These are phyloP conservation scores for Neogobius melanostomus DNA, from an alignment of 2,113 vertebrate genomes.

Conservation along the genomic window DNA sequence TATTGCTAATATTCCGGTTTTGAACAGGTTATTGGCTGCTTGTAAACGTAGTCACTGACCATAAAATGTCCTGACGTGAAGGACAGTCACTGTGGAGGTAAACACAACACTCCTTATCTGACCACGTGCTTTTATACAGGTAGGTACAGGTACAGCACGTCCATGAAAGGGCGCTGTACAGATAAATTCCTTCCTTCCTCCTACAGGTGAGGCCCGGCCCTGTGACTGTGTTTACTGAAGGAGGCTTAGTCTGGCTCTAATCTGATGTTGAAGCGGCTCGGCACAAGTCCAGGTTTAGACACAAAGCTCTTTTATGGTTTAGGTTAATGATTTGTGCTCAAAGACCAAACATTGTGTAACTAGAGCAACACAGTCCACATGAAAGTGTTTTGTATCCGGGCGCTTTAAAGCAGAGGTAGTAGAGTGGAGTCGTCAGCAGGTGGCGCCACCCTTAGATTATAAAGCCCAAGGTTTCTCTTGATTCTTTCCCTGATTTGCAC, in stretches of 20 bases:
- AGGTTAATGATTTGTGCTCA: background rate
- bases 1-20: no score
- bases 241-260: background rate
- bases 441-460: no score
- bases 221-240: background rate
- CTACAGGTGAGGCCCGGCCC: background rate
- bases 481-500: no score
- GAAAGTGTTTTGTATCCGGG: background rate
- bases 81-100: background rate
- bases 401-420: no score
- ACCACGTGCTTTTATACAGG: background rate
- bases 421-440: no score
- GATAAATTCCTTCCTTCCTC: no score
- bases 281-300: background rate
- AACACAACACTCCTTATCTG: background rate
- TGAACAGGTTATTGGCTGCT: no score
- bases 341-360: background rate
- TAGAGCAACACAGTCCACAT: background rate
- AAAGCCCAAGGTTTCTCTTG: no score
- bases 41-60: no score
- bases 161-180: no score
- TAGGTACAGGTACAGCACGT: background rate
- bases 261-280: background rate
- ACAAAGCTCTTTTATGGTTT: background rate
- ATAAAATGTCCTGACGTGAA: background rate